These are phyloP conservation scores for Morone chrysops DNA, from an alignment of 2,113 vertebrate genomes.

Conservation along the genomic window DNA sequence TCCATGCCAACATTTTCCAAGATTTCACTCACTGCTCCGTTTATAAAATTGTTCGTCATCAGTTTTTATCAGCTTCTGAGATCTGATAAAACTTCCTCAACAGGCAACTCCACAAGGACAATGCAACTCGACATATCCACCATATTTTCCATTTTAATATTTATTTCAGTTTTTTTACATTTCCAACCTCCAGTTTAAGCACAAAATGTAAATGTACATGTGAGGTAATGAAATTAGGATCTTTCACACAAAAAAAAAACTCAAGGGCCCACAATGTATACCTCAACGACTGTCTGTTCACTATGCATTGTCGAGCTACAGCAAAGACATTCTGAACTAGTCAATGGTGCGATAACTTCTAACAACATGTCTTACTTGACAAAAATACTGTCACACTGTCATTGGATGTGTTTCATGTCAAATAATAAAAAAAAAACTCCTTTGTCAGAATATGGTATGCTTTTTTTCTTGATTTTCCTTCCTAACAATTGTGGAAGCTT, in stretches of 20 bases:
- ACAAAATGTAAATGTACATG: slow-evolving; percentile 73
- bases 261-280: slow-evolving; percentile 81
- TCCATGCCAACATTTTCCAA: slow-evolving; percentile 29
- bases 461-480: slow-evolving; percentile 1
- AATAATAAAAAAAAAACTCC: slow-evolving; percentile 70
- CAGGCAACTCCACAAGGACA: slow-evolving; percentile 29
- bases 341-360: slow-evolving; percentile 78
- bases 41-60: background rate
- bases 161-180: slow-evolving; percentile 40
- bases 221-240: slow-evolving; percentile 71
- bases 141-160: slow-evolving; percentile 22
- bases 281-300: slow-evolving; percentile 80
- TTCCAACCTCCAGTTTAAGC: slow-evolving; percentile 73
- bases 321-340: slow-evolving; percentile 69
- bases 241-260: slow-evolving; percentile 53
- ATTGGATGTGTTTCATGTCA: slow-evolving; percentile 81
- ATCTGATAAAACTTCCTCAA: slow-evolving; percentile 39
- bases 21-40: slow-evolving; percentile 10
- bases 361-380: slow-evolving; percentile 77
- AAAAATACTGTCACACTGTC: slow-evolving; percentile 79
- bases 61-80: slow-evolving; percentile 36
- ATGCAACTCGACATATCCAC: slow-evolving; percentile 18
- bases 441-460: slow-evolving; percentile 65
- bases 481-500: background rate
- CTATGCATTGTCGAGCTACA: slow-evolving; percentile 81